Percentiles rank a stretch among this genome's conserved stretches.
Conservation (phyloP, 2,888 invertebrate species). For the Pyrochroa serraticornis region DNA sequence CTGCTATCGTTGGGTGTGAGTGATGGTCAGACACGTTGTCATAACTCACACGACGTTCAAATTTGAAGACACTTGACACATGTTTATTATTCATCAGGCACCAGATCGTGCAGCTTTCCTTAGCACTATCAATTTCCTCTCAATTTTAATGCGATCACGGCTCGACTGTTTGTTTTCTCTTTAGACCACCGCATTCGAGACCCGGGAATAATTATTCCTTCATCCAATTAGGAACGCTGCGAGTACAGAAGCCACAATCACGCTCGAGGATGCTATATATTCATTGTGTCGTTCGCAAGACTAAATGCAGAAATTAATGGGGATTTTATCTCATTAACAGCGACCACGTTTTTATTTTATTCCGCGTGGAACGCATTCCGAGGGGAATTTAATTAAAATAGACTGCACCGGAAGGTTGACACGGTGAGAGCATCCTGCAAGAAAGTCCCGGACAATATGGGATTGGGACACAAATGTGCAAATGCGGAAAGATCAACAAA, state of each 20-base stretch:
- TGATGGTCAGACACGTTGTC: constrained; percentile 20
- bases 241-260: constrained; percentile 49
- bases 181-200: constrained; percentile 29
- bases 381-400: constrained; percentile 28
- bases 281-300: constrained; percentile 49
- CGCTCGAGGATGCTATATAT: constrained; percentile 48
- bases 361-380: constrained; percentile 26
- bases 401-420: constrained; percentile 22
- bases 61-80: constrained; percentile 22
- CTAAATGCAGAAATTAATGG: constrained; percentile 53
- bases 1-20: background rate
- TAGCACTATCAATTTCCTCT: constrained; percentile 20
- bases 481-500: too few species aligned
- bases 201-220: constrained; percentile 50
- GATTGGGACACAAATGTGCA: background rate
- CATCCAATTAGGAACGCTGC: constrained; percentile 51
- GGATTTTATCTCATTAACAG: constrained; percentile 53
- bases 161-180: constrained; percentile 25
- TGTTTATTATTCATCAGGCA: constrained; percentile 21
- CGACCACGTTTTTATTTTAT: constrained; percentile 42
- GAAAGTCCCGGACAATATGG: constrained; percentile 14
- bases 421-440: background rate
- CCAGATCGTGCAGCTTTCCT: constrained; percentile 1
- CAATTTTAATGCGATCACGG: background rate
- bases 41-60: constrained; percentile 16